A percentile compares a stretch with the other conserved stretches of the same genome.
Conservation (phyloP, 1,140 invertebrate genomes). For the Heliothis virescens region DNA sequence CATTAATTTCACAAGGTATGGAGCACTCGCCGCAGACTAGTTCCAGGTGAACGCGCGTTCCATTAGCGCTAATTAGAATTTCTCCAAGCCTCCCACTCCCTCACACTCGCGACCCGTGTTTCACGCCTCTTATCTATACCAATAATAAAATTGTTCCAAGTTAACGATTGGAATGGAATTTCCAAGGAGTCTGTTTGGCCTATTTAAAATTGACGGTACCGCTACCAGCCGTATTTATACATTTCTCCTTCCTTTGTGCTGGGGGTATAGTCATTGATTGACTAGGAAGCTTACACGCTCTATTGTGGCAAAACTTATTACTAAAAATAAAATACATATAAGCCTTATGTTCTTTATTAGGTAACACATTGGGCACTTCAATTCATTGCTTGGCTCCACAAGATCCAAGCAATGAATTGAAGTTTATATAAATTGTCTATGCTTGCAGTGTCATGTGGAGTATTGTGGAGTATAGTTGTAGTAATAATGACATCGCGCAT, state of each 20-base stretch:
- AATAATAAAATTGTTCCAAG: constrained; percentile 30
- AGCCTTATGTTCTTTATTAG: too few species aligned
- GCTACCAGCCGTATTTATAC: constrained; percentile 13
- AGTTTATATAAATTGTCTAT: not conserved
- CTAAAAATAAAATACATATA: not conserved
- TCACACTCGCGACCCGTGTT: constrained; percentile 37
- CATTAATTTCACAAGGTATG: constrained; percentile 64
- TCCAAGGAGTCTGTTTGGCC: constrained; percentile 4
- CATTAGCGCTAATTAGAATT: constrained; percentile 83
- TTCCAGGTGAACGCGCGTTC: constrained; percentile 73
- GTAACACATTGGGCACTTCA: too few species aligned
- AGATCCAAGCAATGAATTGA: too few species aligned
- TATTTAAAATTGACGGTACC: constrained; percentile 26
- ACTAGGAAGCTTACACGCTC: constrained; percentile 5
- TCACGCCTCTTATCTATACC: constrained; percentile 34
- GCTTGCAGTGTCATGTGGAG: not conserved
- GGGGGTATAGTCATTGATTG: constrained; percentile 6
- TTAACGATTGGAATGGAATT: constrained; percentile 38
- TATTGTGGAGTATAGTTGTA: not conserved
- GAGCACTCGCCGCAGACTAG: constrained; percentile 59
- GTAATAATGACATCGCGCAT: not conserved
- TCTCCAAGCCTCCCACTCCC: constrained; percentile 58
- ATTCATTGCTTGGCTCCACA: too few species aligned
- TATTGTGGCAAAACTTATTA: constrained; percentile 15
- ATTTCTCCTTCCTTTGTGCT: not conserved